Evolutionary conservation across 1,140 invertebrate species (phyloP).

Genomic region (Leptonema lineaticorne): DNA sequence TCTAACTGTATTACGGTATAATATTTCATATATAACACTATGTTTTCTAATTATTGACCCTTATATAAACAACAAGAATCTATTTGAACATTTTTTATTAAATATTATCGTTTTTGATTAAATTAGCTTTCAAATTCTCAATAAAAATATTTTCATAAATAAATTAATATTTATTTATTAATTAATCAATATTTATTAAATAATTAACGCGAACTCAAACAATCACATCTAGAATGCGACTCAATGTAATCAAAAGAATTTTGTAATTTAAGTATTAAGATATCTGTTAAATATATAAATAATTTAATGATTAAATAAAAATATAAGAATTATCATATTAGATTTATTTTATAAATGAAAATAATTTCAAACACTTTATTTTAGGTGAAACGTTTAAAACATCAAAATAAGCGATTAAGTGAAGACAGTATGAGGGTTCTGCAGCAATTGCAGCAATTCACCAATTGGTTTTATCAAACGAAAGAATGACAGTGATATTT

Average conservation of each 20-base stretch:
- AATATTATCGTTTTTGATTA: too few species aligned
- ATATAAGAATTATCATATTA: too few species aligned
- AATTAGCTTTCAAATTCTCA: too few species aligned
- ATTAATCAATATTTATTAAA: too few species aligned
- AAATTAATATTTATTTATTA: too few species aligned
- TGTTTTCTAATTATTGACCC: not conserved
- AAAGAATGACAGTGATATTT: constrained; percentile 61
- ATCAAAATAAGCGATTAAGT: constrained; percentile 83
- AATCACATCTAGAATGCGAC: too few species aligned
- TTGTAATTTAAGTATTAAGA: too few species aligned
- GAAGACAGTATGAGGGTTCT: constrained; percentile 87
- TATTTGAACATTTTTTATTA: too few species aligned
- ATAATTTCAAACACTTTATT: constrained; percentile 17
- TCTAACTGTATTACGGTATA: not conserved
- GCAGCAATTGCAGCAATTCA: constrained; percentile 85
- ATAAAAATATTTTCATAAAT: too few species aligned
- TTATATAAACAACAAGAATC: not conserved
- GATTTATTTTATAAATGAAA: not conserved
- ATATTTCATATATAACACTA: not conserved
- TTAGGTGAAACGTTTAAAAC: constrained; percentile 70
- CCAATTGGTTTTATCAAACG: constrained; percentile 91
- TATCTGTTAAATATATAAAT: not conserved
- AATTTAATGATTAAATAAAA: too few species aligned
- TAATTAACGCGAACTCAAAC: too few species aligned
- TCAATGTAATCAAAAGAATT: too few species aligned